Conservation (phyloP, 2,888 invertebrate genomes). For the Drosophila imparisetae region DNA sequence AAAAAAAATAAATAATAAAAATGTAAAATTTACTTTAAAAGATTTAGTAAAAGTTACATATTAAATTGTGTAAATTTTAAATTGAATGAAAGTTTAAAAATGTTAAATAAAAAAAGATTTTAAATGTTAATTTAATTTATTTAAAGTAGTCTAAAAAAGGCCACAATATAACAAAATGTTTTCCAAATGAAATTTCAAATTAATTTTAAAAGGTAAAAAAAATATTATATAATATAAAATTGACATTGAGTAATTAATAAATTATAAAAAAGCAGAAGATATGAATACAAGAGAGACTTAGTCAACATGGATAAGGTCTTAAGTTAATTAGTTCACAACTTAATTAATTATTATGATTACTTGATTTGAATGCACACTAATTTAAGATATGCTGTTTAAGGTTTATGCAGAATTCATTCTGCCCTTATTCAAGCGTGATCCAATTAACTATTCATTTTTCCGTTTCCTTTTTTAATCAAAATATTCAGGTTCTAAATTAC, state of each 20-base stretch:
- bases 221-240: too few relatives aligned
- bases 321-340: not conserved
- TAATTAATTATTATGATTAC: not conserved
- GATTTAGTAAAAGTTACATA: rapidly evolving
- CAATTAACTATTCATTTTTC: not conserved
- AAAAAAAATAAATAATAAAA: too few relatives aligned
- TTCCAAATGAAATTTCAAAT: too few relatives aligned
- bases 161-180: too few relatives aligned
- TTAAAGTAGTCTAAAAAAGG: too few relatives aligned
- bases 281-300: not conserved
- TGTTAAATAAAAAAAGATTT: not conserved
- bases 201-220: too few relatives aligned
- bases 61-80: not conserved
- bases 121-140: too few relatives aligned
- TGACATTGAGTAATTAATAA: not conserved
- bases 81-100: not conserved
- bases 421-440: not conserved
- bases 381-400: not conserved
- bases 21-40: not conserved
- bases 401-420: rapidly evolving
- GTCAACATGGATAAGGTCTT: not conserved
- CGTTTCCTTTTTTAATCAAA: not conserved
- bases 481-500: rapidly evolving
- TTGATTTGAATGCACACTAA: too few relatives aligned
- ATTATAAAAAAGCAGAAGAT: not conserved